Conservation (phyloP, 2,888 invertebrate genomes). For the Cynaeus angustus region DNA sequence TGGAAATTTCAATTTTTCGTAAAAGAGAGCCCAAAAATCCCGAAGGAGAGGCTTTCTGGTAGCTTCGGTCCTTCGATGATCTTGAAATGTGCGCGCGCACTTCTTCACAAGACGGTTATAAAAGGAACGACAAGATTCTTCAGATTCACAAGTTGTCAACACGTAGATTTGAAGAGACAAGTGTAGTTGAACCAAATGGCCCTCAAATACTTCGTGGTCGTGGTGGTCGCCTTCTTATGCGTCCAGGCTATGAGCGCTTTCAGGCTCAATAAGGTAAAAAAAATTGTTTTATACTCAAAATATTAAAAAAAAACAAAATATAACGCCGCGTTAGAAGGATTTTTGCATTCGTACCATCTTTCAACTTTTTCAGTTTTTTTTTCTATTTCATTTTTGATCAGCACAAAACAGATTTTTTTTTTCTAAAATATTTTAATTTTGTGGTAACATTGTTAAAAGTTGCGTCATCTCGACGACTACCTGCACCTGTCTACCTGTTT, state of each 20-base stretch:
- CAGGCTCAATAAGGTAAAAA: conserved; percentile 36
- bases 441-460: background rate
- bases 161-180: conserved; percentile 25
- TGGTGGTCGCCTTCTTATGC: conserved; percentile 27
- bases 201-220: conserved; percentile 31
- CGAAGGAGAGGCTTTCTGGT: conserved; percentile 22
- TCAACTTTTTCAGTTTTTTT: too few species aligned
- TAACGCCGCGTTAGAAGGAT: too few species aligned
- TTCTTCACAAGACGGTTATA: conserved; percentile 45
- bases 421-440: too few species aligned
- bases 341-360: too few species aligned
- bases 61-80: conserved; percentile 36
- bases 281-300: background rate
- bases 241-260: conserved; percentile 29
- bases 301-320: background rate
- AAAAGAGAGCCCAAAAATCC: background rate
- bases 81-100: conserved; percentile 44
- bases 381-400: too few species aligned
- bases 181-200: conserved; percentile 29
- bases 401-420: background rate
- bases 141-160: conserved; percentile 46
- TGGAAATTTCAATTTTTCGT: too few species aligned
- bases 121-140: conserved; percentile 45
- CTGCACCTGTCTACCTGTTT: conserved; percentile 15
- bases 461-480: conserved; percentile 15